phyloP scores from a whole-genome alignment of 2,888 invertebrate species.

The Lissocephala sabroskyi region DNA sequence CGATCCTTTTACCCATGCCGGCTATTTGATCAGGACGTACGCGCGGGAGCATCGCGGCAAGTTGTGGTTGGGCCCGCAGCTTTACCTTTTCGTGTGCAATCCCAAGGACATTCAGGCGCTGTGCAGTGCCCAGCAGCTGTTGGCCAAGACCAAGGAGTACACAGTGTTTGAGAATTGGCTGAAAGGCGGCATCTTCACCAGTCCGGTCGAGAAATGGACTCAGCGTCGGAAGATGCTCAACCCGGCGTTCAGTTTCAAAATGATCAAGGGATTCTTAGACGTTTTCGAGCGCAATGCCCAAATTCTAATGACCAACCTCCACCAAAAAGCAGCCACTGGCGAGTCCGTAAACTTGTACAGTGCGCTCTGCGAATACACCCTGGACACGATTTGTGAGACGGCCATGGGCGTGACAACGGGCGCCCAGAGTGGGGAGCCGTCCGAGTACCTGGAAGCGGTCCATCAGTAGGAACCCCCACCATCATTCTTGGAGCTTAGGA shows the following conservation, averaged over 20 bases:
- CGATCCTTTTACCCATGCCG: constrained; percentile 23
- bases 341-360: constrained; percentile 34
- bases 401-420: constrained; percentile 34
- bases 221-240: constrained; percentile 41
- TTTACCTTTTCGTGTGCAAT: constrained; percentile 45
- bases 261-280: constrained; percentile 35
- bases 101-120: constrained; percentile 45
- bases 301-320: constrained; percentile 22
- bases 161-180: constrained; percentile 38
- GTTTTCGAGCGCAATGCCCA: constrained; percentile 37
- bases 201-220: constrained; percentile 36
- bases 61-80: constrained; percentile 40
- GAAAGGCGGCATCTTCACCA: constrained; percentile 35
- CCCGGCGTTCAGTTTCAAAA: constrained; percentile 40
- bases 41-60: constrained; percentile 43
- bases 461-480: constrained; percentile 33
- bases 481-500: no score
- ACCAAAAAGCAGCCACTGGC: constrained; percentile 10
- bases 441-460: constrained; percentile 40
- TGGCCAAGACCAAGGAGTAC: constrained; percentile 43
- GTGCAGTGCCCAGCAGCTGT: constrained; percentile 39
- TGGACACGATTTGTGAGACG: constrained; percentile 49
- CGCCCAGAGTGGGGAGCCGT: constrained; percentile 29
- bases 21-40: constrained; percentile 22
- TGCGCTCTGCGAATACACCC: constrained; percentile 35